Conservation (phyloP, 2,888 invertebrate species). For the Therioaphis trifolii region DNA sequence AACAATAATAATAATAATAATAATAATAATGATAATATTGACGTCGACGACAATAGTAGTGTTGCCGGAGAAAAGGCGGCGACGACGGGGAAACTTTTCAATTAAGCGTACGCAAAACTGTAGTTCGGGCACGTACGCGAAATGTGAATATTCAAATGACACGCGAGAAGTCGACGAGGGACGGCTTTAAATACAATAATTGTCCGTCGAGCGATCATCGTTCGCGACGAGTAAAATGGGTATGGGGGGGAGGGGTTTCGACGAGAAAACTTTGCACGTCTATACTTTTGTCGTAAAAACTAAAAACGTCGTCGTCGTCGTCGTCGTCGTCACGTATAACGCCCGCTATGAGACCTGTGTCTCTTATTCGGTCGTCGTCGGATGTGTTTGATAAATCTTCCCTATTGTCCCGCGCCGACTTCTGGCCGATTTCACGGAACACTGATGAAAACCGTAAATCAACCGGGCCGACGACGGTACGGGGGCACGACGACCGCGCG, state of each 20-base stretch:
- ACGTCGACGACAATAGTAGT: no score
- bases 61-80: slow-evolving; percentile 15
- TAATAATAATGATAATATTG: no score
- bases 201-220: slow-evolving; percentile 32
- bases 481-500: no score
- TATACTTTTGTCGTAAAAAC: slow-evolving; percentile 11
- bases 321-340: neutral
- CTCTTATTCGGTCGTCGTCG: slow-evolving; percentile 36
- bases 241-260: neutral
- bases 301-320: neutral
- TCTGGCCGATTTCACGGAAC: no score
- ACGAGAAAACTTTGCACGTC: neutral
- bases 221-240: no score
- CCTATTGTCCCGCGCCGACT: no score
- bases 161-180: neutral
- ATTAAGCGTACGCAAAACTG: no score
- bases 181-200: slow-evolving; percentile 41
- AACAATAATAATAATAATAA: slow-evolving; percentile 48
- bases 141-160: slow-evolving; percentile 58
- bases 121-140: slow-evolving; percentile 23
- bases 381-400: no score
- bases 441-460: no score
- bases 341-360: no score
- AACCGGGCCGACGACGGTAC: no score
- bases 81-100: slow-evolving; percentile 47